phyloP scores from a whole-genome alignment of 35 echinoderm and acorn worm species.

The Lytechinus pictus region DNA sequence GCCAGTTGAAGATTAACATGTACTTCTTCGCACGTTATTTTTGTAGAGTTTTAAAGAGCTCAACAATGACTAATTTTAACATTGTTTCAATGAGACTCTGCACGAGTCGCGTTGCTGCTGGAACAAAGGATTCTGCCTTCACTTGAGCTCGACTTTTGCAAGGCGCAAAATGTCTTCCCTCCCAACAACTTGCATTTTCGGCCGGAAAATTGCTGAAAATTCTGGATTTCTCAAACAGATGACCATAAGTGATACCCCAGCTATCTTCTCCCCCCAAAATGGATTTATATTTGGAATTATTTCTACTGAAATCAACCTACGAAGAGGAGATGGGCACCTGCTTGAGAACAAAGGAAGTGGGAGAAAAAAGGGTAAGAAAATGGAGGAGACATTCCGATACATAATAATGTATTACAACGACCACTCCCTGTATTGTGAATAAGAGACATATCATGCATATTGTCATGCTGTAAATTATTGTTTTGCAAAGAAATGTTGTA shows the following conservation, averaged over 20 bases:
- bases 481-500: neutral
- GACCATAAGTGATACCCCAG: neutral
- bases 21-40: neutral
- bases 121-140: constrained; percentile 26
- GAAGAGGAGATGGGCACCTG: neutral
- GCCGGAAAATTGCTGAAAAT: neutral
- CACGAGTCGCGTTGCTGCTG: neutral
- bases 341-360: neutral
- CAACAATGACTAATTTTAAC: neutral
- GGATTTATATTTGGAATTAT: constrained; percentile 37
- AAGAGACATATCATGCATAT: neutral
- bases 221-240: constrained; percentile 38
- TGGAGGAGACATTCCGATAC: neutral
- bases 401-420: neutral
- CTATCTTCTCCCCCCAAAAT: neutral
- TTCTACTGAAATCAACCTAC: neutral
- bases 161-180: constrained; percentile 33
- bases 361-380: neutral
- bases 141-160: neutral
- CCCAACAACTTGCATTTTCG: neutral
- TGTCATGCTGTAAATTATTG: neutral
- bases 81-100: neutral
- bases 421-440: neutral
- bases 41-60: neutral
- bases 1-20: neutral